Base-by-base conservation (phyloP, 2,888 invertebrate species). In the Rhopalosiphum nymphaeae region DNA sequence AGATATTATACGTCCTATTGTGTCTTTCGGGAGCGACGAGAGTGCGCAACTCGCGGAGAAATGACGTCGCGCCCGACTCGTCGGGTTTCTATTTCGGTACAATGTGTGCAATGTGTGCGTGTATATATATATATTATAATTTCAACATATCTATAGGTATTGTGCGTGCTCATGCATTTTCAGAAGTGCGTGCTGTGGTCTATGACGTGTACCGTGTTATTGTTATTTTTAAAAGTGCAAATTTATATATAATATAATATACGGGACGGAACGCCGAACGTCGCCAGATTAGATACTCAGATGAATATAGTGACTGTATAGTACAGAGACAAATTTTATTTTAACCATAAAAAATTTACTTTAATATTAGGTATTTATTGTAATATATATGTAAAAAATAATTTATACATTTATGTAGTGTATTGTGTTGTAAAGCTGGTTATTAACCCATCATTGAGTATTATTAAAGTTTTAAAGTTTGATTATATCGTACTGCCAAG, bases 111-210 rank as follows among this genome's bases (percentile, higher is more conserved):
- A 5, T 29, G 44, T 26, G 44, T 11, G 1, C 42, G 11, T 42
- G 36, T 36, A 21, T 21, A 25, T 42, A 42, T 84, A 42, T 16
- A 5, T 86, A 46, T 86, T 86, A 86, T 86, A 10, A 86, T 29
- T 86, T 78, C 44, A 3, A 44, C 44, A 78, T 78, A 21, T 29
- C 29, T 46, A 46, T 36, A 36, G 36, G 21, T 36, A 16, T 16
- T 29, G 89, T 89, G 89, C 57, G 89, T 89, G 89, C 89, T 57
- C 89, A 21, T 44, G 89, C 89, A 89, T 44, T 89, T 89, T 89
- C 57, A 89, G 44, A 89, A 89, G 89, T 56, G 89, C 89, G 44
- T 86, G 13, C 36, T 78, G 36, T 21, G 16, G 67, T 21, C 21
- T 36, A 36, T 78, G 78, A 25, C 21, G n/a, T 78, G n/a, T 67